These are phyloP conservation scores for Chelidonichthys spinosus DNA, from an alignment of 2,797 vertebrate species.

Conservation along the genomic window DNA sequence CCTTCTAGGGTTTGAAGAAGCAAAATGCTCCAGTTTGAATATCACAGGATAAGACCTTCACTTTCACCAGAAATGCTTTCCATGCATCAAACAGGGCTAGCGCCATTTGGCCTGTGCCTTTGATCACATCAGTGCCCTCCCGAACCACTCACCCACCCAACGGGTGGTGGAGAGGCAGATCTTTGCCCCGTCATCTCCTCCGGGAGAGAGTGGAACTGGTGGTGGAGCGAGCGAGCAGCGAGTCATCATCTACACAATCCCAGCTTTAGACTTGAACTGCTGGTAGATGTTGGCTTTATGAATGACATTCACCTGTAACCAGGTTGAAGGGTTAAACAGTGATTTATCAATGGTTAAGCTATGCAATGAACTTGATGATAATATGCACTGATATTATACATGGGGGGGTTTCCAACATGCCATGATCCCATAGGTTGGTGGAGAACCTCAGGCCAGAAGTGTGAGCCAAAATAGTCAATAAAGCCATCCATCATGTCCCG, in stretches of 20 bases:
- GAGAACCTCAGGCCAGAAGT: background rate
- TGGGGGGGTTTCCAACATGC: background rate
- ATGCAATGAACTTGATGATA: background rate
- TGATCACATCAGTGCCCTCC: constrained; percentile 11
- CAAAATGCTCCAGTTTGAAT: background rate
- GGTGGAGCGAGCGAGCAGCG: background rate
- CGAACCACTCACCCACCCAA: background rate
- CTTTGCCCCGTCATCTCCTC: background rate
- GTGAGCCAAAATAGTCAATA: background rate
- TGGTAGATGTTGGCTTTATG: background rate
- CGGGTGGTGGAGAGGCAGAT: background rate
- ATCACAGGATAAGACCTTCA: background rate
- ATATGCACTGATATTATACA: too few species aligned
- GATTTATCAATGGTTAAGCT: background rate
- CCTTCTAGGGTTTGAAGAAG: background rate
- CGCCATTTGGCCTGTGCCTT: background rate
- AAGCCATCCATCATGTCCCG: too few species aligned
- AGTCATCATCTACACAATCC: background rate
- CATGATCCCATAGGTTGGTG: background rate
- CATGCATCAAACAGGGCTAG: constrained; percentile 10
- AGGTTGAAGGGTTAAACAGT: background rate
- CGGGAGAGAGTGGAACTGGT: background rate
- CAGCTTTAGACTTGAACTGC: background rate
- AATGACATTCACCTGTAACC: background rate
- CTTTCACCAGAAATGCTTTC: background rate